Conservation (phyloP, 2,113 vertebrate genomes). For the Caranx ignobilis region DNA sequence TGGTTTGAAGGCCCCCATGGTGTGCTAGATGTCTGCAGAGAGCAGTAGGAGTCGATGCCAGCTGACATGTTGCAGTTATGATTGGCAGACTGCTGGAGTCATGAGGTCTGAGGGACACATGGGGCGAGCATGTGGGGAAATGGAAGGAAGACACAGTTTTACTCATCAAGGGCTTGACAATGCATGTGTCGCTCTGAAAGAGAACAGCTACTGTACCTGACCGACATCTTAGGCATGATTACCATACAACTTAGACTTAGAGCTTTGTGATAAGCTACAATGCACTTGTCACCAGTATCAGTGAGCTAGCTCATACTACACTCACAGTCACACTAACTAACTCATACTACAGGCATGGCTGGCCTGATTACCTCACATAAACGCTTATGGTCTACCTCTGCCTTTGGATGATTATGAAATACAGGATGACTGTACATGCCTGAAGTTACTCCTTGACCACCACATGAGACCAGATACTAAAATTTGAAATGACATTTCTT, state of each 20-base stretch:
- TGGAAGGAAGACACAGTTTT: constrained; percentile 44
- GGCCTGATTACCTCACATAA: not conserved
- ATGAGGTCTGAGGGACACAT: constrained; percentile 62
- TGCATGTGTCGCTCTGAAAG: not conserved
- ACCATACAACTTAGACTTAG: not conserved
- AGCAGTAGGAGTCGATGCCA: constrained; percentile 34
- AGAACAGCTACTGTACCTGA: not conserved
- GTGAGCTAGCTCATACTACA: too few species aligned
- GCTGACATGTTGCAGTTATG: constrained; percentile 69
- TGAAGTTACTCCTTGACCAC: not conserved
- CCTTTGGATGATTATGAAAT: not conserved
- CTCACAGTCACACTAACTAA: too few species aligned
- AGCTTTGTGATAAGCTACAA: not conserved
- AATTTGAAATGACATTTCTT: not conserved
- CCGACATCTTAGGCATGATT: not conserved
- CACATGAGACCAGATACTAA: not conserved
- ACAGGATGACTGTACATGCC: not conserved
- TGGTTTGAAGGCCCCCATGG: constrained; percentile 40
- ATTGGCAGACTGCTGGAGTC: constrained; percentile 76
- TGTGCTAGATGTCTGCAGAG: constrained; percentile 40
- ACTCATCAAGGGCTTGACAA: constrained; percentile 20
- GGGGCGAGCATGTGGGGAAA: constrained; percentile 61
- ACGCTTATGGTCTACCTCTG: not conserved
- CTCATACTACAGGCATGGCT: not conserved
- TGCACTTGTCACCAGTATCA: not conserved